A percentile compares a stretch with the other conserved stretches of the same genome.
Evolutionary conservation across 1,140 invertebrate species (phyloP).

Genomic region (Sinella curviseta): DNA sequence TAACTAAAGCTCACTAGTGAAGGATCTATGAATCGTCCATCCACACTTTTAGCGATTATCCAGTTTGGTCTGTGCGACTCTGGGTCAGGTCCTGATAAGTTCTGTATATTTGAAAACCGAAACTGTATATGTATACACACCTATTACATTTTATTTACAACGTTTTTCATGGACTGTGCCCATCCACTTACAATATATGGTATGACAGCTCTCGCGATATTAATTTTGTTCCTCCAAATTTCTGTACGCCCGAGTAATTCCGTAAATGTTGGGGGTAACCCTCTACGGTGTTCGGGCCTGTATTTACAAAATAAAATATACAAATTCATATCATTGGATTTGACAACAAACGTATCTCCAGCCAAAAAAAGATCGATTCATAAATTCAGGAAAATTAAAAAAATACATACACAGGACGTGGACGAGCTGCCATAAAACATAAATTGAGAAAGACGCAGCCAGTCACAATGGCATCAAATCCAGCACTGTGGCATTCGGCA

Average conservation of each 20-base stretch:
- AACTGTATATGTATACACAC: constrained; percentile 1
- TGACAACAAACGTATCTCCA: background rate
- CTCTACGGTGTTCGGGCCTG: background rate
- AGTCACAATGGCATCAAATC: constrained; percentile 72
- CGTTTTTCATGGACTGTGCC: constrained; percentile 52
- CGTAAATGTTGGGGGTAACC: constrained; percentile 4
- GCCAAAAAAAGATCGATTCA: background rate
- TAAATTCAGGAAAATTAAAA: background rate
- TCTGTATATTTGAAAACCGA: constrained; percentile 54
- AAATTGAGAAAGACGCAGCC: constrained; percentile 67
- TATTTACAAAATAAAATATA: background rate
- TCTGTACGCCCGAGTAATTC: background rate
- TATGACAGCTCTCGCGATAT: background rate
- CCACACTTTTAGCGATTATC: constrained; percentile 55
- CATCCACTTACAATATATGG: constrained; percentile 18
- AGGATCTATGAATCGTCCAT: background rate
- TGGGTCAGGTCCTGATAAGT: constrained; percentile 60
- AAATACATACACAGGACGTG: constrained; percentile 48
- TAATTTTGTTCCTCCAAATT: constrained; percentile 11
- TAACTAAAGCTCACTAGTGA: background rate
- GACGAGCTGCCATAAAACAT: constrained; percentile 57
- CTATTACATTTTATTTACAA: constrained; percentile 37
- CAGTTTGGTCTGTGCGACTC: constrained; percentile 57
- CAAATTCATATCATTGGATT: background rate
- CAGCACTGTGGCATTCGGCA: constrained; percentile 67